Evolutionary conservation across 1,140 invertebrate species (phyloP), one percentile per base, ranked within the genome.

Genomic region (Maniola jurtina): DNA sequence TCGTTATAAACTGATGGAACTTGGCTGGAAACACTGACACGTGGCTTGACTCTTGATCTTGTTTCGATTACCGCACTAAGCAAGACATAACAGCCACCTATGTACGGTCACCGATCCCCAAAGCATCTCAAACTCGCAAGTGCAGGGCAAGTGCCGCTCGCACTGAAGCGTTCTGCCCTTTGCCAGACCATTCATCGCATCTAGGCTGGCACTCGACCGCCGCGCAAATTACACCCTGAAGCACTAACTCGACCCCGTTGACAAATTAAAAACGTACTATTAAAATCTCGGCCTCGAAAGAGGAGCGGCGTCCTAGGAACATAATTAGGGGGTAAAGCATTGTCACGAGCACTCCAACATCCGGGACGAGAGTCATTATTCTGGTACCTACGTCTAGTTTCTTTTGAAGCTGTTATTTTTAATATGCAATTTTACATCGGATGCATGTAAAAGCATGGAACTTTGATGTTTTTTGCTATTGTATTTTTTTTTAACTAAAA

Each of bases 191-290:
- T 68, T 68, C 66, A 68, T 62, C 61, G 66, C 66, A 64, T 64
- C 66, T 64, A 68, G 66, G 61, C 66, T 64, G 56, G 35, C 66
- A 60, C 61, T 68, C 66, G 66, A 68, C 66, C 55, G 60, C 16
- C 61, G 62, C 65, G 42, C 61, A 68, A 68, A 68, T 68, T 55
- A 68, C 60, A 60, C 61, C 66, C 61, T 61, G 58, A 58, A 65
- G 63, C 56, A 68, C 66, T 63, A 59, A 54, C 66, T 63, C 66
- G 61, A 64, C 61, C 66, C 61, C 61, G 61, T 68, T 68, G 66
- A 68, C 66, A 60, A 68, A 68, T 68, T 68, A 68, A 68, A 68
- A 68, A 68, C 61, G 61, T 64, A 68, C 66, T 68, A 68, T 68
- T 68, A 68, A 64, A 68, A 68, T 60, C 66, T 64, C 57, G 61